Conservation (phyloP, 2,888 invertebrate species). For the Acleris literana region DNA sequence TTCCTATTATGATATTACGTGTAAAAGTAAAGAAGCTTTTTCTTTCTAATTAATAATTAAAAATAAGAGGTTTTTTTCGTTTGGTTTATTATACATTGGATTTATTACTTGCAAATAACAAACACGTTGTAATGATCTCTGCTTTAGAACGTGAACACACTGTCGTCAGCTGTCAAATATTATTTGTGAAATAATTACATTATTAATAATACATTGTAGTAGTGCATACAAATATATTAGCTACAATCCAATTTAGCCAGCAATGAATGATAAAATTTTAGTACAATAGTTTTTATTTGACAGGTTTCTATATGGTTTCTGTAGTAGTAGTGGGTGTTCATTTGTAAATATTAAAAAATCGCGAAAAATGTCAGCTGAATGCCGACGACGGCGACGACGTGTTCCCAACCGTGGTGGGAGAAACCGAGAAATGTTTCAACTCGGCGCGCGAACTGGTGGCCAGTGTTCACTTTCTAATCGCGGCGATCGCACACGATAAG, state of each 20-base stretch:
- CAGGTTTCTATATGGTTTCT: neutral
- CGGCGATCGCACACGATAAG: conserved; percentile 55
- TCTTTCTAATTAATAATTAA: too few species aligned
- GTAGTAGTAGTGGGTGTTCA: conserved; percentile 9
- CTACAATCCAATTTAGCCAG: neutral
- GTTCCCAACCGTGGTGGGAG: conserved; percentile 74
- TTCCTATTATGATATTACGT: too few species aligned
- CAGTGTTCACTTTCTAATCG: conserved; percentile 81
- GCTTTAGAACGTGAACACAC: conserved; percentile 4
- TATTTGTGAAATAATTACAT: too few species aligned
- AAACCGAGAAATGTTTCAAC: conserved; percentile 66
- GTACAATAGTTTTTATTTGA: conserved; percentile 1
- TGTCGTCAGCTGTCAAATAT: conserved; percentile 6
- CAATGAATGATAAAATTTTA: conserved; percentile 2
- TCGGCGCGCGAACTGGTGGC: conserved; percentile 51
- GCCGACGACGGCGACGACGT: conserved; percentile 74
- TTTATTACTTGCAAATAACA: too few species aligned
- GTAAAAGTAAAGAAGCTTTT: too few species aligned
- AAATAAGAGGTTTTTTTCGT: too few species aligned
- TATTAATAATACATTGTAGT: too few species aligned
- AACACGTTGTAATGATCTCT: too few species aligned
- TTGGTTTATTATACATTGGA: too few species aligned
- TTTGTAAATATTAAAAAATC: conserved; percentile 40
- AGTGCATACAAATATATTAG: neutral
- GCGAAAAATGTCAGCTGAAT: conserved; percentile 47